Percentiles rank a stretch among this genome's conserved stretches.
Conservation (phyloP, 2,888 invertebrate species). For the Aproaerema taeniolella region DNA sequence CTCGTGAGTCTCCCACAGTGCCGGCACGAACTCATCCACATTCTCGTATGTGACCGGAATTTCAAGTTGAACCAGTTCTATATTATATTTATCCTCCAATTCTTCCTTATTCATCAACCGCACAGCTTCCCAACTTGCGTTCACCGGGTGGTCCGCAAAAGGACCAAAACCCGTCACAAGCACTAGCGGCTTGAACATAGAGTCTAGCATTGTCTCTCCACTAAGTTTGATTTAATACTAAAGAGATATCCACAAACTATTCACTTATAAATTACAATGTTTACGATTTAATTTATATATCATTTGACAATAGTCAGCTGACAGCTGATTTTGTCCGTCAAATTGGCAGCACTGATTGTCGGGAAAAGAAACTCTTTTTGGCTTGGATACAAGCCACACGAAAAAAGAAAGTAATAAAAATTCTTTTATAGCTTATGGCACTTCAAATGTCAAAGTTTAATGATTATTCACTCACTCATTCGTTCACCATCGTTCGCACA, state of each 20-base stretch:
- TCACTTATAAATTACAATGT: no score
- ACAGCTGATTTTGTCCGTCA: conserved; percentile 40
- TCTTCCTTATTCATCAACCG: conserved; percentile 76
- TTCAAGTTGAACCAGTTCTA: conserved; percentile 74
- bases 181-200: conserved; percentile 51
- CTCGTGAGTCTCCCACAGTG: conserved; percentile 79
- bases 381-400: no score
- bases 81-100: conserved; percentile 60
- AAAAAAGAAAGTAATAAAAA: no score
- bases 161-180: conserved; percentile 90
- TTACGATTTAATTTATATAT: no score
- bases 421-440: no score
- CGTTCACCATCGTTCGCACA: conserved; percentile 19
- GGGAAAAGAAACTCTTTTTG: no score
- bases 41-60: conserved; percentile 81
- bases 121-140: conserved; percentile 92
- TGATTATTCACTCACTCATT: no score
- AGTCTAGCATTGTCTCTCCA: no score
- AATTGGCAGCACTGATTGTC: conserved; percentile 28
- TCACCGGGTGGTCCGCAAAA: conserved; percentile 82
- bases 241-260: no score
- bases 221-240: no score
- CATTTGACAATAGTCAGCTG: conserved; percentile 12
- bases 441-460: no score
- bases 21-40: conserved; percentile 77